Conservation (phyloP, 2,113 vertebrate species). For the Lynx canadensis region DNA sequence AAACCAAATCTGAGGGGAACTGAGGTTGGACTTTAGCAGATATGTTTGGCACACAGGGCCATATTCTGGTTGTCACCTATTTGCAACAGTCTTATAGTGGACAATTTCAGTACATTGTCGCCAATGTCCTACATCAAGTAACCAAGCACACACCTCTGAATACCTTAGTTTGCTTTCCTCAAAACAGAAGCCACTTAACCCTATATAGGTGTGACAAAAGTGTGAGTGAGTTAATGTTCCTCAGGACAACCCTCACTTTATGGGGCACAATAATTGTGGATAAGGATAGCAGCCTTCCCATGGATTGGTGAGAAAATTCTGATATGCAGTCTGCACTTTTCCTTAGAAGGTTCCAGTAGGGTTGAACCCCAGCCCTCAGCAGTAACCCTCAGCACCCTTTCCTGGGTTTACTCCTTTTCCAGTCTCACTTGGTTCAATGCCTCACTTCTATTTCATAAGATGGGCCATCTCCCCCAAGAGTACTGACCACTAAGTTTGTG, state of each 20-base stretch:
- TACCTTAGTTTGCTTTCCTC: neutral
- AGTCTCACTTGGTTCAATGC: neutral
- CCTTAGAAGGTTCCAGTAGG: neutral
- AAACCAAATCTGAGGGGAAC: neutral
- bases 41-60: too few relatives aligned
- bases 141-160: neutral
- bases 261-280: neutral
- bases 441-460: neutral
- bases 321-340: neutral
- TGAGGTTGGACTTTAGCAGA: neutral
- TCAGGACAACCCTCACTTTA: neutral
- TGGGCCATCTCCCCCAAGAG: neutral
- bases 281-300: neutral
- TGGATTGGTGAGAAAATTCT: neutral
- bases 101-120: neutral
- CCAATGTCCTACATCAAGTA: neutral
- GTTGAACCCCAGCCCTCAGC: neutral
- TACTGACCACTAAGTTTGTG: neutral
- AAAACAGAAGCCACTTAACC: neutral
- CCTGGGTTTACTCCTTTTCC: neutral
- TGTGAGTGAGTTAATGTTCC: neutral
- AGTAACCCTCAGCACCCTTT: neutral
- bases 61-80: neutral
- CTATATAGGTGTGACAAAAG: neutral
- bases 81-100: neutral